Base-by-base conservation (phyloP, 2,888 invertebrate genomes). In the Artemia sp. region DNA sequence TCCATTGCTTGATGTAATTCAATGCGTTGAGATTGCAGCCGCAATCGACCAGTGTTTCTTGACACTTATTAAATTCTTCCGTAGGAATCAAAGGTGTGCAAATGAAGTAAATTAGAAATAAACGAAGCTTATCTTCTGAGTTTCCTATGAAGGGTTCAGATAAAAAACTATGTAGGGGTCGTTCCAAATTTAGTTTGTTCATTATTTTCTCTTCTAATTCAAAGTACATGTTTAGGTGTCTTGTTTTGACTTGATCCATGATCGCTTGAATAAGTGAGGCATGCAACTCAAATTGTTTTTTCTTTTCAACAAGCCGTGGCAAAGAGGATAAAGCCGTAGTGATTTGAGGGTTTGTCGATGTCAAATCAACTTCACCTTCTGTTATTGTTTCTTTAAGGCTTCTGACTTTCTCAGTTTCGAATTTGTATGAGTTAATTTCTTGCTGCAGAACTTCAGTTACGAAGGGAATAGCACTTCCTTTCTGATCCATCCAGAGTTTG, bases 401-500 rank as follows among this genome's bases (percentile, higher is more conserved):
- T 77, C 95, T 96, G 7, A 99, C 94, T 82, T 98, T 95, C 70
- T 94, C 95, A 79, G 99, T 98, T 51, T 91, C 92, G 69, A 86
- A 82, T 78, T 88, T 85, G 78, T 96, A 97, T 72, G 90, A 89
- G 78, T 99, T 98, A 71, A 99, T 80, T 79, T 96, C 95, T 79
- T 94, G 95, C 77, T 99, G 97, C 73, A 99, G 96, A 8, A 97
- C 93, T 79, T 98, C 98, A 4, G 98, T 98, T 0, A 99, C 98
- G 2, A 86, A 87, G 0, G 92, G 92, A 77, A 92, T 92, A 0
- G 92, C 92, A 73, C 90, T 78, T 68, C 68, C 95, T 79, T 95
- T 97, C 76, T 97, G 92, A 70, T 86, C 85, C 50, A 82, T 81
- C 98, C 98, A 99, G 76, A 98, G 89, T 72, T 87, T 88, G 78